Base-by-base conservation (phyloP, 2,888 invertebrate species). In the Catocala fraxini region DNA sequence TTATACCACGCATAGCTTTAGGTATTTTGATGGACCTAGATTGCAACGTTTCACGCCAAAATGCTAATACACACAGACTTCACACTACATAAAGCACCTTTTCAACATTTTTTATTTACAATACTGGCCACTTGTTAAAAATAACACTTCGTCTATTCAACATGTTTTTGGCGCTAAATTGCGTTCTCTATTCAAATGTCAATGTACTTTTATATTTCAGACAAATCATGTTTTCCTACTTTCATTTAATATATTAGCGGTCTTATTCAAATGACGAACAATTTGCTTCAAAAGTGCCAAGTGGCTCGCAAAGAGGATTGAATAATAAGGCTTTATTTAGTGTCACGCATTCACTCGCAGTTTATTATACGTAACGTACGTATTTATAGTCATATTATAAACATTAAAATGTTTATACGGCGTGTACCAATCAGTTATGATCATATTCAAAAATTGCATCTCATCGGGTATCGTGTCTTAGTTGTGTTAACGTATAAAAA, bases 171-270 rank as follows among this genome's bases (percentile, higher is more conserved):
- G 6, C 15, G 46, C 6, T 51, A 33, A 59, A 59, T 63, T 59
- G 56, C 56, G 39, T 52, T 10, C 43, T 6, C 5, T 35, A 35
- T 48, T 42, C 46, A 35, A 15, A 9, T 49, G 56, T 49, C 42
- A 42, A 25, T 42, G 10, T 42, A 46, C 35, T 34, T 55, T 55
- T 55, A 39, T 45, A 6, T 39, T 15, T 6, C 10, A 5, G n/a
- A 25, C 47, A 48, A 47, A 55, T 39, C 15, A 47, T 47, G 45
- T 59, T 57, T 15, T 48, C 10, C 33, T 33, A 48, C 48, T 48
- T 48, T 48, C 48, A 48, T 48, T 48, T 48, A 48, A 33, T 25
- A 48, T 34, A n/a, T 48, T 45, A 48, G 34, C 5, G 15, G 43
- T 7, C 43, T 48, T 48, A 33, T 34, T 48, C 34, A 34, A 33